A percentile compares a stretch with the other conserved stretches of the same genome.
Conservation (phyloP, 2,888 invertebrate species). For the Leptinotarsa tumamoca region DNA sequence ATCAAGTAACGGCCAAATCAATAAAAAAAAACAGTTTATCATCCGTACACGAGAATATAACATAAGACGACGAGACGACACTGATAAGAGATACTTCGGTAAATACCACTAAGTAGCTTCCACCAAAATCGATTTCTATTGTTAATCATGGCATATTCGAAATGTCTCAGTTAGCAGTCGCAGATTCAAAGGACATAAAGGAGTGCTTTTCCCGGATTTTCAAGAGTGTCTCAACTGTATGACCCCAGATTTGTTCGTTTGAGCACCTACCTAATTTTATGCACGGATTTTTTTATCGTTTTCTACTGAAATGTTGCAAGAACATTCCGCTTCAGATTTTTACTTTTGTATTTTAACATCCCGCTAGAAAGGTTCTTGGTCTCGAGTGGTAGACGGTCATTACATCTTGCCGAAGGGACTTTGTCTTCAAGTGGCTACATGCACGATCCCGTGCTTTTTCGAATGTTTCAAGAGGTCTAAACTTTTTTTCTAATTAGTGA, state of each 20-base stretch:
- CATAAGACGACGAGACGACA: no score
- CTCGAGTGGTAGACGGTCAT: constrained; percentile 30
- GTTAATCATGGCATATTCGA: not conserved
- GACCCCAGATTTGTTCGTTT: constrained; percentile 43
- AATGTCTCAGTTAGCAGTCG: not conserved
- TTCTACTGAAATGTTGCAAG: constrained; percentile 18
- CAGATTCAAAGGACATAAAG: constrained; percentile 8
- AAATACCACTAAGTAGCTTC: not conserved
- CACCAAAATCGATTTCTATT: constrained; percentile 3
- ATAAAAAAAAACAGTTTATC: no score
- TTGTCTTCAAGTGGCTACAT: constrained; percentile 21
- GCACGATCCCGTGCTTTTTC: constrained; percentile 1
- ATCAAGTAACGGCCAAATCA: no score
- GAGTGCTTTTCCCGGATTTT: constrained; percentile 20
- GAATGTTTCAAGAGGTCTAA: not conserved
- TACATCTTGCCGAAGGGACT: constrained; percentile 27
- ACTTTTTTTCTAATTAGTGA: constrained; percentile 15
- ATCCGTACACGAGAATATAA: no score
- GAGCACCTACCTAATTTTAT: constrained; percentile 38
- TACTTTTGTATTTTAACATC: constrained; percentile 24
- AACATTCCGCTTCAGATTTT: constrained; percentile 25
- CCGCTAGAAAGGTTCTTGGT: constrained; percentile 20
- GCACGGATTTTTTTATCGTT: constrained; percentile 20
- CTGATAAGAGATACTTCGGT: no score
- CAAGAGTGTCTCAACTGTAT: constrained; percentile 43